Base-by-base conservation (phyloP, 2,797 vertebrate genomes). In the Rhynchonycteris naso region DNA sequence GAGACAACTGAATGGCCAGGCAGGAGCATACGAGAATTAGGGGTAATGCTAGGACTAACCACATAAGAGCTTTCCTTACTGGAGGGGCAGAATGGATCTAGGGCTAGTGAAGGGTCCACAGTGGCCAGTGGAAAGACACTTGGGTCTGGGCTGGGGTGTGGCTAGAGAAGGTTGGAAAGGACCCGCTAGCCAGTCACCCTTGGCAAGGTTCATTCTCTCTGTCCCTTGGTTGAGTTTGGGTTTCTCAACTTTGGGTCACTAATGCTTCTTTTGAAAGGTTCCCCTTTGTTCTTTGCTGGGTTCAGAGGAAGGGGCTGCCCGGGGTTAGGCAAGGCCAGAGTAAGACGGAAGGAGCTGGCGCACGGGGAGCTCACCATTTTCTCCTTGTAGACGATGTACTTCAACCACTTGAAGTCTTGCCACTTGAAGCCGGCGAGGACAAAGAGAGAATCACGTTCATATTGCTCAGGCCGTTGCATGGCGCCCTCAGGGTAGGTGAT, bases 401-500 rank as follows among this genome's bases (percentile, higher is more conserved):
- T 98, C 95, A 99, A 98, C 99, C 99, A 99, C 98, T 99, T 99
- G 98, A 99, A 99, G 98, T 99, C 99, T 93, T 99, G 98, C 88
- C 99, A 99, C 98, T 99, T 99, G 98, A 99, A 99, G 96, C 99
- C 99, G 0, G 99, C 99, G 90, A 99, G 99, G 90, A 99, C 99
- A 97, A 99, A 99, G 71, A 99, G 99, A 0, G 99, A 99, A 95
- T 99, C 98, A 35, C 99, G 99, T 95, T 99, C 99, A 1, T 99
- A 99, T 38, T 98, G 98, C 86, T 99, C 99, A 0, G 98, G 98
- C 85, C 99, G 99, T 98, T 99, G 99, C 98, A 99, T 99, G 75
- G 99, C 99, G 47, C 99, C 99, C 98, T 99, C 99, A 0, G 99
- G 99, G 97, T 99, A 99, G 2, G 99, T 99, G 97, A 99, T 99